Conservation (phyloP, 2,797 vertebrate species). For the Avahi laniger region DNA sequence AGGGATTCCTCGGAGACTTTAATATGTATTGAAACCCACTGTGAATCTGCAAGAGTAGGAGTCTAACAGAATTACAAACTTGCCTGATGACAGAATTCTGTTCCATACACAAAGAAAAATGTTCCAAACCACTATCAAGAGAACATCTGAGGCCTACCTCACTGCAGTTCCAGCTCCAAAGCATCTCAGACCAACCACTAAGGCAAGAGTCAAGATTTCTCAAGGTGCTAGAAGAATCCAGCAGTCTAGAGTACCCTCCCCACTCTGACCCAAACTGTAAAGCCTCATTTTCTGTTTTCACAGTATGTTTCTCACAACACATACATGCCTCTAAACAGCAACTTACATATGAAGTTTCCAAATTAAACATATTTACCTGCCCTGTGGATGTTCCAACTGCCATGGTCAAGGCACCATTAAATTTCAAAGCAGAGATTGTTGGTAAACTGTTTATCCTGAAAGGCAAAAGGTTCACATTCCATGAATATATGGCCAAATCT, state of each 20-base stretch:
- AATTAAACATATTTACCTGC: constrained; percentile 87
- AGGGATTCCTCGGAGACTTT: neutral
- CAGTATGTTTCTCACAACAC: neutral
- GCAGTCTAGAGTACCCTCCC: neutral
- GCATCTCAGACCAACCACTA: neutral
- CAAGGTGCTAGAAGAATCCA: neutral
- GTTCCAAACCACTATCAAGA: neutral
- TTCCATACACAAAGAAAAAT: neutral
- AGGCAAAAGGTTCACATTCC: constrained; percentile 46
- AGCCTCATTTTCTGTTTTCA: neutral
- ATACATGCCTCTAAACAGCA: neutral
- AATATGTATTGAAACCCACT: neutral
- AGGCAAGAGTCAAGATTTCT: neutral
- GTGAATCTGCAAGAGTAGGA: neutral
- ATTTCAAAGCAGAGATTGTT: constrained; percentile 93
- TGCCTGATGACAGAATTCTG: neutral
- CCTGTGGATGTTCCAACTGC: constrained; percentile 97
- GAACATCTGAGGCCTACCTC: neutral
- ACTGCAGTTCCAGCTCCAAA: neutral
- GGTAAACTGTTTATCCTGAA: constrained; percentile 93
- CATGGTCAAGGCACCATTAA: constrained; percentile 92
- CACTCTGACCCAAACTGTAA: neutral
- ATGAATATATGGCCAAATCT: neutral
- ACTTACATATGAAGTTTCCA: neutral
- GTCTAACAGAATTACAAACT: neutral